phyloP scores from a whole-genome alignment of 2,888 invertebrate genomes.

The Odontomyia ornata region DNA sequence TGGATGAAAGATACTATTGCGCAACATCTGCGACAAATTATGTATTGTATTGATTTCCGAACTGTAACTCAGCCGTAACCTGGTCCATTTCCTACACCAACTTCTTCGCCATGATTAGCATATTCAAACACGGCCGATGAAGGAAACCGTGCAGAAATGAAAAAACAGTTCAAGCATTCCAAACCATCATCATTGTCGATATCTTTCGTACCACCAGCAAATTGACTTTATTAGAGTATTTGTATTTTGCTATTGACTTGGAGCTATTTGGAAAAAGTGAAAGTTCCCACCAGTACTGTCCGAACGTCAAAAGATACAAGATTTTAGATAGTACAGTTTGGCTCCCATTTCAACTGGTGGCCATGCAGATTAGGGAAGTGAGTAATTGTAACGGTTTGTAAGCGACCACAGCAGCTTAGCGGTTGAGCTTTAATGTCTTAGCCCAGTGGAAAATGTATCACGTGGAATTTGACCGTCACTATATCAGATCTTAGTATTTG shows the following conservation, averaged over 20 bases:
- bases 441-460: background rate
- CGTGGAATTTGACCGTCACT: background rate
- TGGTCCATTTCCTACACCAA: too few relatives aligned
- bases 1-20: too few relatives aligned
- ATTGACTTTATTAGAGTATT: background rate
- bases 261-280: background rate
- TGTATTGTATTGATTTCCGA: too few relatives aligned
- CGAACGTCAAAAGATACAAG: background rate
- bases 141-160: too few relatives aligned
- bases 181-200: background rate
- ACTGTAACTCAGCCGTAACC: too few relatives aligned
- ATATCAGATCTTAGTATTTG: background rate
- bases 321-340: background rate
- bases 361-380: conserved; percentile 7
- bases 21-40: too few relatives aligned
- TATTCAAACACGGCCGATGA: too few relatives aligned
- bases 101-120: too few relatives aligned
- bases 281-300: background rate
- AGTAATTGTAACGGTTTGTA: background rate
- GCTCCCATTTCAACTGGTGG: background rate
- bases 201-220: background rate
- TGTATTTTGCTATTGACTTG: background rate
- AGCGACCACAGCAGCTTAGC: too few relatives aligned
- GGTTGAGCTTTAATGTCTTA: too few relatives aligned
- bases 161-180: too few relatives aligned